phyloP scores from a whole-genome alignment of 2,797 vertebrate genomes.

The Malacoraja senta region DNA sequence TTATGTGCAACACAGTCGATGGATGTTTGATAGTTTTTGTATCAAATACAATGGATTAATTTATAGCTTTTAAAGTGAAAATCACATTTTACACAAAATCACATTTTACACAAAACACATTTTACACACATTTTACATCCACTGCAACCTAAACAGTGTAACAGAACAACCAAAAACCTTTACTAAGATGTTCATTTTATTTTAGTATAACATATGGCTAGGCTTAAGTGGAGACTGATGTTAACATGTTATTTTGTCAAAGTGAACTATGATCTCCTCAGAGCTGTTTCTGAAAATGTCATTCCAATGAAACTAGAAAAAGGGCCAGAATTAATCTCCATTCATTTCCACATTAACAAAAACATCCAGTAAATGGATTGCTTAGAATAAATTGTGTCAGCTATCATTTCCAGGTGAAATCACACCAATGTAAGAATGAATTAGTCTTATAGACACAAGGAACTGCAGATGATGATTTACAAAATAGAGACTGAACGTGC shows the following conservation, averaged over 20 bases:
- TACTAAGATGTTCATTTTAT: neutral
- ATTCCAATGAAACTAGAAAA: neutral
- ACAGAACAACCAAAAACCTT: neutral
- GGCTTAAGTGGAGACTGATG: neutral
- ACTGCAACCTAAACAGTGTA: too few species aligned
- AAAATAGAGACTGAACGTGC: too few species aligned
- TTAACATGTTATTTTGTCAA: neutral
- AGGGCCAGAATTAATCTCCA: neutral
- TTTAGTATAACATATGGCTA: neutral
- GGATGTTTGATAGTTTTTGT: neutral
- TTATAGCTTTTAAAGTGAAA: constrained; percentile 12
- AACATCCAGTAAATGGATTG: neutral
- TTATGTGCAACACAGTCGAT: neutral
- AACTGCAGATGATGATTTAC: too few species aligned
- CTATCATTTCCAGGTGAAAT: too few species aligned
- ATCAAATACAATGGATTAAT: neutral
- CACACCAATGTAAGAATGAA: too few species aligned
- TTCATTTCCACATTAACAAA: neutral
- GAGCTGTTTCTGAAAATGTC: neutral
- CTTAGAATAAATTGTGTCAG: too few species aligned
- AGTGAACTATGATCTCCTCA: neutral
- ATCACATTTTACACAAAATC: constrained; percentile 17
- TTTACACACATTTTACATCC: too few species aligned
- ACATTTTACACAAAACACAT: too few species aligned
- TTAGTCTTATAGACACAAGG: too few species aligned